phyloP scores from a whole-genome alignment of 2,888 invertebrate genomes.

The Cyclophora punctaria region DNA sequence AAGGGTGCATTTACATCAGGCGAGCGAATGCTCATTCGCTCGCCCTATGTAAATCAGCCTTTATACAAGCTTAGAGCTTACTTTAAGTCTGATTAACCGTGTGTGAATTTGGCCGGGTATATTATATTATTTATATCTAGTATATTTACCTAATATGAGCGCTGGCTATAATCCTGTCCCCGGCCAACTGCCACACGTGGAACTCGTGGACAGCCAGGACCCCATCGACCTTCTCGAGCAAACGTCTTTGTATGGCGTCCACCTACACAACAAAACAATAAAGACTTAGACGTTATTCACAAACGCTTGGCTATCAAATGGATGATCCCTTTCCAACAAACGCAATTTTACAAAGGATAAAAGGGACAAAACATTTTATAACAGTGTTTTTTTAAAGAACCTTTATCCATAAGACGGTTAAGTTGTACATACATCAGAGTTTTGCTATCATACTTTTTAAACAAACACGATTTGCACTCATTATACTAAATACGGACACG shows the following conservation, averaged over 20 bases:
- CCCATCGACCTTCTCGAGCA: constrained; percentile 93
- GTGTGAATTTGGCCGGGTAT: too few species aligned
- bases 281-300: too few species aligned
- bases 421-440: too few species aligned
- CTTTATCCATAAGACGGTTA: neutral
- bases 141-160: constrained; percentile 89
- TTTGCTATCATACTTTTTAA: too few species aligned
- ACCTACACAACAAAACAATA: constrained; percentile 68
- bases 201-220: constrained; percentile 98
- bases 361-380: too few species aligned
- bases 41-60: too few species aligned
- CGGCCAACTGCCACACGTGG: constrained; percentile 98
- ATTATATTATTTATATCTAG: neutral
- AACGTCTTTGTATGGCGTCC: constrained; percentile 90
- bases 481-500: too few species aligned
- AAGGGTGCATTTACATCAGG: too few species aligned
- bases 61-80: neutral
- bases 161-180: constrained; percentile 96
- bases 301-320: neutral
- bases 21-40: too few species aligned
- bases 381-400: neutral
- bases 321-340: neutral
- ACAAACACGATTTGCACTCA: too few species aligned
- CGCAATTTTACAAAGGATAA: too few species aligned
- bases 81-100: too few species aligned